phyloP scores from a whole-genome alignment of 2,888 invertebrate genomes.

The Tridacna crocea region DNA sequence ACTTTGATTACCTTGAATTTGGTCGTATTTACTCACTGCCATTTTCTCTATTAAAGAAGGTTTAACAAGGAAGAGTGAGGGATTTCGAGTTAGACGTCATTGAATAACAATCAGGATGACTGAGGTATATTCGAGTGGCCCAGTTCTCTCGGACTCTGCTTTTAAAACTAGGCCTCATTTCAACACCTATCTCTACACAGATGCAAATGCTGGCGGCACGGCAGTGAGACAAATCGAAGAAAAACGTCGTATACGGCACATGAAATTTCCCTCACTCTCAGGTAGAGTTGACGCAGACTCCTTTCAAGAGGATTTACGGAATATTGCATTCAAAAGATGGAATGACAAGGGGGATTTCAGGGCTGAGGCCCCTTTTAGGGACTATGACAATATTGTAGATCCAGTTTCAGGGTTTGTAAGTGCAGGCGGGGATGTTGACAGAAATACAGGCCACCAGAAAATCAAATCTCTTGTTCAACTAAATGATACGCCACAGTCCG shows the following conservation, averaged over 20 bases:
- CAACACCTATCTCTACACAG: constrained; percentile 72
- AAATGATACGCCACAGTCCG: constrained; percentile 76
- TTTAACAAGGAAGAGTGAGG: not conserved
- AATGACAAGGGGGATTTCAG: constrained; percentile 80
- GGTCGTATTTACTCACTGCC: not conserved
- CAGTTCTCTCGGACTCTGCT: constrained; percentile 77
- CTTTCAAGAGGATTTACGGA: constrained; percentile 69
- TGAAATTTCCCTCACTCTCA: constrained; percentile 78
- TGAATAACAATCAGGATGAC: constrained; percentile 60
- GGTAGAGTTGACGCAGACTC: constrained; percentile 79
- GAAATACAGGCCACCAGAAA: constrained; percentile 77
- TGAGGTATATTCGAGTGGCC: constrained; percentile 64
- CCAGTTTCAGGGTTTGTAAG: constrained; percentile 83
- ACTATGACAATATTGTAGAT: constrained; percentile 82
- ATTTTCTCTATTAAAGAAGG: not conserved
- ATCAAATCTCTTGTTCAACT: constrained; percentile 78
- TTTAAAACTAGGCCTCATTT: constrained; percentile 77
- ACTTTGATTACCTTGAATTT: not conserved
- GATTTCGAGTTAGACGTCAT: not conserved
- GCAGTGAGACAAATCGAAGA: constrained; percentile 77
- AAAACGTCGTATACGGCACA: constrained; percentile 76
- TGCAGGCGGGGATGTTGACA: constrained; percentile 81
- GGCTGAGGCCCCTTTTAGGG: constrained; percentile 77
- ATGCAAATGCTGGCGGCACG: constrained; percentile 77
- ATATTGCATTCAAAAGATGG: constrained; percentile 73